phyloP scores from a whole-genome alignment of 2,888 invertebrate species.

The Orthosia gracilis region DNA sequence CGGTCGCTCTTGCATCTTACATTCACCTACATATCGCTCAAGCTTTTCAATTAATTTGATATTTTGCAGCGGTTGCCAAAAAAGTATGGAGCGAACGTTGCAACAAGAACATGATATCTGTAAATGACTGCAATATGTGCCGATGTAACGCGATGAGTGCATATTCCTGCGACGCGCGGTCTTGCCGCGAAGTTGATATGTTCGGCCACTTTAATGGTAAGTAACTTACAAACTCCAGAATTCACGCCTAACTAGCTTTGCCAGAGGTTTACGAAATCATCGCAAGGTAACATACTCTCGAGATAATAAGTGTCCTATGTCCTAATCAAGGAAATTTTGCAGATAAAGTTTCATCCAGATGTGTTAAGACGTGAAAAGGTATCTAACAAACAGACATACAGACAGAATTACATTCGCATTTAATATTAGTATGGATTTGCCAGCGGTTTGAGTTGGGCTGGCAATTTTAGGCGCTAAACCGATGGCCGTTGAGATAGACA shows the following conservation, averaged over 20 bases:
- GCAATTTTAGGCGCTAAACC: not conserved
- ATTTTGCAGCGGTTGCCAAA: conserved; percentile 71
- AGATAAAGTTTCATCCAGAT: too few relatives aligned
- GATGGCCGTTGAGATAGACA: not conserved
- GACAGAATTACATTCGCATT: too few relatives aligned
- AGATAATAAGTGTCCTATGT: too few relatives aligned
- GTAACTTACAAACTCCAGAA: not conserved
- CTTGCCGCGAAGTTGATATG: conserved; percentile 79
- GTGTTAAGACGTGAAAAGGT: too few relatives aligned
- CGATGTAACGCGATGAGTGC: conserved; percentile 67
- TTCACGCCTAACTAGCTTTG: not conserved
- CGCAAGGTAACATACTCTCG: too few relatives aligned
- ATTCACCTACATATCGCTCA: too few relatives aligned
- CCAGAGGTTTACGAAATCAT: not conserved
- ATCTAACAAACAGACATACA: too few relatives aligned
- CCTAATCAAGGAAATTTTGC: too few relatives aligned
- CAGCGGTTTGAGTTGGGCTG: not conserved
- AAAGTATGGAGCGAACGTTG: conserved; percentile 75
- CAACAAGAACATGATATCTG: conserved; percentile 60
- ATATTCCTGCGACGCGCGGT: conserved; percentile 77
- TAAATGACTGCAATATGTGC: conserved; percentile 88
- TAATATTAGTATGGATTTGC: not conserved
- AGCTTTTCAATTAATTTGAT: not conserved
- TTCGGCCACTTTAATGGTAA: conserved; percentile 87
- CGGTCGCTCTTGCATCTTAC: too few relatives aligned